Conservation (phyloP, 1,140 invertebrate species). For the Anastrepha obliqua region DNA sequence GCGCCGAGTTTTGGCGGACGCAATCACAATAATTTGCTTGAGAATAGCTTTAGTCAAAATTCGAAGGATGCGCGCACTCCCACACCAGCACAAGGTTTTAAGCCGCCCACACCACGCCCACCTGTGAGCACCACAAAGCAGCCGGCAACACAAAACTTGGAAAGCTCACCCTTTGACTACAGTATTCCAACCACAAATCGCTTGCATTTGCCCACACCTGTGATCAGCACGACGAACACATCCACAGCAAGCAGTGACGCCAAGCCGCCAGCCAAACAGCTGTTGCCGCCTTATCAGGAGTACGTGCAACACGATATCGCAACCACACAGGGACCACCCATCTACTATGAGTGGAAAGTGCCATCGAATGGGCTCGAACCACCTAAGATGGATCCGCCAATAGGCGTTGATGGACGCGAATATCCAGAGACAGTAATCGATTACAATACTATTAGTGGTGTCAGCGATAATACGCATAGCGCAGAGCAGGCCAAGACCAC, state of each 20-base stretch:
- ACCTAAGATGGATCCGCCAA: constrained; percentile 72
- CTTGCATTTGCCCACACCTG: background rate
- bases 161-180: constrained; percentile 48
- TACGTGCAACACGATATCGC: constrained; percentile 71
- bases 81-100: constrained; percentile 66
- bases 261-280: constrained; percentile 62
- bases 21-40: constrained; percentile 8
- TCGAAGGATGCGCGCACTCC: constrained; percentile 57
- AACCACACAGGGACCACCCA: constrained; percentile 78
- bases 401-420: constrained; percentile 69
- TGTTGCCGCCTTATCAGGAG: constrained; percentile 70
- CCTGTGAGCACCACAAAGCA: constrained; percentile 36
- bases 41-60: constrained; percentile 22
- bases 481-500: background rate
- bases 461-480: background rate
- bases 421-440: constrained; percentile 65
- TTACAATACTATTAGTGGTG: constrained; percentile 62
- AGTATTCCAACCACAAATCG: constrained; percentile 17
- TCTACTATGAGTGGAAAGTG: constrained; percentile 80
- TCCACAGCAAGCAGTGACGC: background rate
- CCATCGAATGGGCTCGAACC: constrained; percentile 77
- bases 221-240: background rate
- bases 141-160: constrained; percentile 54
- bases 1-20: constrained; percentile 60
- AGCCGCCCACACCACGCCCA: constrained; percentile 59